Percentiles rank a stretch among this genome's conserved stretches.
These are phyloP conservation scores for Procambarus clarkii DNA, from an alignment of 1,140 invertebrate genomes.

Conservation along the genomic window DNA sequence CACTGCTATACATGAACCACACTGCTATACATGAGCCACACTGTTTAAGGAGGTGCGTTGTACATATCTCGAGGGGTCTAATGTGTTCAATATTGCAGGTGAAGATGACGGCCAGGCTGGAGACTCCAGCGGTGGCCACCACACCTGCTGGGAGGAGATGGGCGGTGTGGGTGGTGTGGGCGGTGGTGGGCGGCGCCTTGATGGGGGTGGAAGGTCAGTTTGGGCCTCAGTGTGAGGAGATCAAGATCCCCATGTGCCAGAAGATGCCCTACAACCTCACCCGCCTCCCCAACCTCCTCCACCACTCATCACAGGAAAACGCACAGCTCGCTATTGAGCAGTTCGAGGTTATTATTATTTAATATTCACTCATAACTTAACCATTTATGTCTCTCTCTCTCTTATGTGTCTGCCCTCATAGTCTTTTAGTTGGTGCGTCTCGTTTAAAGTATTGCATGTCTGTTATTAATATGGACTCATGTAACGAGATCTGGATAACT, in stretches of 20 bases:
- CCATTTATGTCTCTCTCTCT: too few species aligned
- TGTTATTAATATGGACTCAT: too few species aligned
- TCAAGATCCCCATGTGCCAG: constrained; percentile 87
- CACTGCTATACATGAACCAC: too few species aligned
- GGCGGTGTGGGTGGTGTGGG: not conserved
- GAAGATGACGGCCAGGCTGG: not conserved
- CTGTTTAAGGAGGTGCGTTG: too few species aligned
- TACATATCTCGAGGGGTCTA: too few species aligned
- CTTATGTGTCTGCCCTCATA: too few species aligned
- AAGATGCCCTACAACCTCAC: constrained; percentile 91
- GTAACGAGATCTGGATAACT: too few species aligned
- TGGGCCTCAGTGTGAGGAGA: constrained; percentile 83
- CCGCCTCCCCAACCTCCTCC: constrained; percentile 89
- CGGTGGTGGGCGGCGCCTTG: not conserved
- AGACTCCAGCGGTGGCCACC: not conserved
- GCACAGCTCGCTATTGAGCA: constrained; percentile 75
- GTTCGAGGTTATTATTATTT: constrained; percentile 49
- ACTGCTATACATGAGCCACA: too few species aligned
- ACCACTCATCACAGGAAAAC: constrained; percentile 85
- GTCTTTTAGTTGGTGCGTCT: too few species aligned
- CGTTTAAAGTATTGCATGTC: too few species aligned
- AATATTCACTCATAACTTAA: too few species aligned
- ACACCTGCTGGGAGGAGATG: not conserved
- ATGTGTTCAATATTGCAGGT: not conserved
- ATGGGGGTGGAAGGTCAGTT: constrained; percentile 15